Evolutionary conservation across 2,888 invertebrate species (phyloP), one percentile per base, ranked within the genome.

Genomic region (Sphecodes monilicornis): DNA sequence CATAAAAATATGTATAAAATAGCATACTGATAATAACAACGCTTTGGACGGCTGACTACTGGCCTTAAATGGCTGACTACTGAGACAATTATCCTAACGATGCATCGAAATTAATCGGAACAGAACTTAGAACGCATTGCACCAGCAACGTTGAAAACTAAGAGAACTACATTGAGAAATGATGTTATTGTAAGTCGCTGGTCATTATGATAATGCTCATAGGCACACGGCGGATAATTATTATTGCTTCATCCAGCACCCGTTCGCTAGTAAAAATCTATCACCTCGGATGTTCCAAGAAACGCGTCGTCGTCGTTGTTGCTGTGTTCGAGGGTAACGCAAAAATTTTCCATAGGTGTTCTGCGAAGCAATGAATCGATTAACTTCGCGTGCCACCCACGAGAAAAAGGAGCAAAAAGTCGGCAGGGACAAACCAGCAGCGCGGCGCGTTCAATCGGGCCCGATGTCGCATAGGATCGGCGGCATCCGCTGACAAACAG

Each of bases 401-500:
- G 39, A 39, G 39, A 39, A n/a, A 39, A 39, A 36, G n/a, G 39
- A n/a, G 39, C 39, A 68, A 60, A 36, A 66, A 60, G 36, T 22
- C 36, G 29, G 39, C 32, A 70, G n/a, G 43, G 69, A 68, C 64
- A 69, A 72, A 79, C 66, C 46, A 10, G 57, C 39, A 22, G 66
- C 64, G 66, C 75, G 69, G 78, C 80, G 76, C 81, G 79, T 73
- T 88, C 78, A 78, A 76, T 84, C 84, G 81, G 43, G 78, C 75
- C 76, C 88, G 79, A 80, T 78, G 82, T 88, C 84, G 66, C 85
- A 50, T 71, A 71, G 72, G 64, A 84, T 86, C 80, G 80, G 66
- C 74, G 86, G 77, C 74, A 78, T 83, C 80, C 78, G 86, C 75
- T 84, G 88, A 88, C 80, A 84, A 88, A 81, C 82, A 87, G 85